Percentiles rank a stretch among this genome's conserved stretches.
phyloP scores from a whole-genome alignment of 37 sponge, comb jelly and placozoan species.

The Theonella swinhoei region DNA sequence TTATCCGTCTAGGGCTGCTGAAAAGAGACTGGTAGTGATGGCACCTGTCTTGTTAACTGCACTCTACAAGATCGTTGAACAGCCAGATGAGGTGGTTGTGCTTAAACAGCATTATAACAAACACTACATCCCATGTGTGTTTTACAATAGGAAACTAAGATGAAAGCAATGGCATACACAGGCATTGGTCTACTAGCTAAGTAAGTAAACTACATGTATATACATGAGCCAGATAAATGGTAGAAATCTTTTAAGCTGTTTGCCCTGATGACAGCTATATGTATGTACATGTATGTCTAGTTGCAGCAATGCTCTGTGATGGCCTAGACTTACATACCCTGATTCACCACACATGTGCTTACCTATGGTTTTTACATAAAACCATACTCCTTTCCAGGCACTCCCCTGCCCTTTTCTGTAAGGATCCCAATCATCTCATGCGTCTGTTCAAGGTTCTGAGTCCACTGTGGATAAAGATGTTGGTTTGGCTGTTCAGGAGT shows the following conservation, averaged over 20 bases:
- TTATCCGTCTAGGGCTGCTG: no score
- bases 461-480: slow-evolving; percentile 27
- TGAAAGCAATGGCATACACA: slow-evolving; percentile 8
- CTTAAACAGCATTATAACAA: no score
- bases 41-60: slow-evolving; percentile 69
- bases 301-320: no score
- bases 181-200: slow-evolving; percentile 29
- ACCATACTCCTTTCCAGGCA: slow-evolving; percentile 52
- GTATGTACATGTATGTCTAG: no score
- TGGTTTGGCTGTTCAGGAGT: slow-evolving; percentile 68
- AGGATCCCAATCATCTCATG: slow-evolving; percentile 46
- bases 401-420: slow-evolving; percentile 49
- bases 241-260: no score
- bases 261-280: no score
- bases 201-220: no score
- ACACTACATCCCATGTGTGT: no score
- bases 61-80: slow-evolving; percentile 54
- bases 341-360: no score
- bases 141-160: neutral
- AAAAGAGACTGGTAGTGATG: slow-evolving; percentile 45
- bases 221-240: no score
- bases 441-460: slow-evolving; percentile 45
- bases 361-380: no score
- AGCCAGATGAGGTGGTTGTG: slow-evolving; percentile 46
- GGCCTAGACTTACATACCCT: no score